A percentile compares a stretch with the other conserved stretches of the same genome.
Evolutionary conservation across 2,888 invertebrate genomes (phyloP).

Genomic region (Nyleta sp.): DNA sequence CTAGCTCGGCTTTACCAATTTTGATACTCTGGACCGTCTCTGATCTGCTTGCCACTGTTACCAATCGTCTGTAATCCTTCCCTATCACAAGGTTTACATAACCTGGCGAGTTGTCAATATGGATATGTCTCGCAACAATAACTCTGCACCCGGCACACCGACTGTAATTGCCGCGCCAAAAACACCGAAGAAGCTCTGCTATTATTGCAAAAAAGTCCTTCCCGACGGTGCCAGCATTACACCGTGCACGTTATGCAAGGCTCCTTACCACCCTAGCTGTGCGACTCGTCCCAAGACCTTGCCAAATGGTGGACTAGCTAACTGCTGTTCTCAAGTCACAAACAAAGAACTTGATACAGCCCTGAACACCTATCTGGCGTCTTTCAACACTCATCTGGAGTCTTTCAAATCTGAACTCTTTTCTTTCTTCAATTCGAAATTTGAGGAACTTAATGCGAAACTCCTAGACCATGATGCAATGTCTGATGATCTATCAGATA

Average conservation of each 20-base stretch:
- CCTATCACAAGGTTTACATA: no score
- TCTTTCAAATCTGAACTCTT: slow-evolving; percentile 3
- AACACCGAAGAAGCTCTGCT: not conserved
- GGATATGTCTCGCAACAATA: no score
- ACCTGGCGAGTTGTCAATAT: no score
- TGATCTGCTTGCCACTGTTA: no score
- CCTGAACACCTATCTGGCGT: not conserved
- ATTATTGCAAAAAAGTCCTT: not conserved
- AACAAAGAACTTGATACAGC: not conserved
- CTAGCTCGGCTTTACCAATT: no score
- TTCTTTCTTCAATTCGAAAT: not conserved
- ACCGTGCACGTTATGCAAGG: not conserved
- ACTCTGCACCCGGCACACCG: no score
- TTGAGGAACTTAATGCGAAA: no score
- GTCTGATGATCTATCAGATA: no score
- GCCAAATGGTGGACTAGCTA: not conserved
- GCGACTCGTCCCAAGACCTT: not conserved
- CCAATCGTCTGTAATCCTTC: no score
- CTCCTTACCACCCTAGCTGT: not conserved
- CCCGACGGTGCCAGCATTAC: not conserved
- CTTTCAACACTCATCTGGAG: not conserved
- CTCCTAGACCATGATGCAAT: no score
- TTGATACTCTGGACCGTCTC: no score
- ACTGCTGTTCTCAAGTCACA: not conserved
- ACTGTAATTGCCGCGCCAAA: no score